A percentile compares a stretch with the other conserved stretches of the same genome.
Evolutionary conservation across 2,113 vertebrate species (phyloP).

Genomic region (Stictonetta naevosa): DNA sequence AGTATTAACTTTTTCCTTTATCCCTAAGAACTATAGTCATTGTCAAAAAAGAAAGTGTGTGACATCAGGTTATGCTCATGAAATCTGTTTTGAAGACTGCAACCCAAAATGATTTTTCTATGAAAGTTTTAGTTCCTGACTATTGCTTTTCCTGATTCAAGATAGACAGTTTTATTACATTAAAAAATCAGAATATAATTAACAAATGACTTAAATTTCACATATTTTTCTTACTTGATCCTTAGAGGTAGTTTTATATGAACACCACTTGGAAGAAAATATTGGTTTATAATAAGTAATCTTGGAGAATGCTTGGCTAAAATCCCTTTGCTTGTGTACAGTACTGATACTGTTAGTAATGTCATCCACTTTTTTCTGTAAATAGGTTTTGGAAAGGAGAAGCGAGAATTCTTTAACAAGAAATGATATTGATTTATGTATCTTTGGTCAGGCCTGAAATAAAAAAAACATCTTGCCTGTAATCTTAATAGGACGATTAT

Average conservation of each 20-base stretch:
- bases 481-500: neutral
- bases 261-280: neutral
- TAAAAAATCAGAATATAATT: neutral
- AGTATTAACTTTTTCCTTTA: neutral
- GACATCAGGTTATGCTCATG: neutral
- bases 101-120: neutral
- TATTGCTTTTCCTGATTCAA: neutral
- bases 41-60: neutral
- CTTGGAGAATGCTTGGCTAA: neutral
- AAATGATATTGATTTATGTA: neutral
- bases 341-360: neutral
- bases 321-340: neutral
- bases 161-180: neutral
- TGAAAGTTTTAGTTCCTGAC: neutral
- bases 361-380: neutral
- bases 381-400: neutral
- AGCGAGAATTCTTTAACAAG: neutral
- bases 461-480: neutral
- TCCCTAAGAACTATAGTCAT: neutral
- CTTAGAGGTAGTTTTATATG: neutral
- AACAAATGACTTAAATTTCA: neutral
- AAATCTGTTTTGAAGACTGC: neutral
- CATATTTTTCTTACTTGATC: neutral
- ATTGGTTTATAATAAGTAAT: neutral
- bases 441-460: neutral